Evolutionary conservation across 2,888 invertebrate species (phyloP).

Genomic region (Apodemia zela): DNA sequence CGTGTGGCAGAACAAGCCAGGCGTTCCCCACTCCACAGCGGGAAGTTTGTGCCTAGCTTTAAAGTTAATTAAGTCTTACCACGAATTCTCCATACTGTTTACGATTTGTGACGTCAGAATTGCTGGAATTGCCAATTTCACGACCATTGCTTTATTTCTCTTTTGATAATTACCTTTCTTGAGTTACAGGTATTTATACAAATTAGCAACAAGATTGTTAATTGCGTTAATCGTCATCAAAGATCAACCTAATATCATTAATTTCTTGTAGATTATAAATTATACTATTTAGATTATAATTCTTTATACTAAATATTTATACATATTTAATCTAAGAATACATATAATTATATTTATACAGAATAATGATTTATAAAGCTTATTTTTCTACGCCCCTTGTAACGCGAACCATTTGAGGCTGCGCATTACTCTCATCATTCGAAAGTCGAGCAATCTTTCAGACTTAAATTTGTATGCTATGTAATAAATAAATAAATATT

Average conservation of each 20-base stretch:
- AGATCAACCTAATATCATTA: not conserved
- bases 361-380: too few relatives aligned
- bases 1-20: constrained; percentile 40
- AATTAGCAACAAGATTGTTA: not conserved
- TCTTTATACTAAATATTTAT: too few relatives aligned
- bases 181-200: not conserved
- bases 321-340: too few relatives aligned
- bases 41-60: constrained; percentile 59
- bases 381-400: too few relatives aligned
- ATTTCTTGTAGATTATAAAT: not conserved
- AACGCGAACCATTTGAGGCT: too few relatives aligned
- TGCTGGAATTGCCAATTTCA: constrained; percentile 5
- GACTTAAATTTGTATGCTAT: too few relatives aligned
- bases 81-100: constrained; percentile 45
- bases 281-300: not conserved
- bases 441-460: too few relatives aligned
- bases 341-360: too few relatives aligned
- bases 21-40: constrained; percentile 37
- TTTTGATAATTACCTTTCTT: not conserved
- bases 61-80: constrained; percentile 59
- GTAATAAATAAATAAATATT: too few relatives aligned
- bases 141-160: not conserved
- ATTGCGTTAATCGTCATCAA: not conserved
- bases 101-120: constrained; percentile 41
- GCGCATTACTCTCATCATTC: too few relatives aligned